Base-by-base conservation (phyloP, 2,113 vertebrate species). In the Cavia aperea region DNA sequence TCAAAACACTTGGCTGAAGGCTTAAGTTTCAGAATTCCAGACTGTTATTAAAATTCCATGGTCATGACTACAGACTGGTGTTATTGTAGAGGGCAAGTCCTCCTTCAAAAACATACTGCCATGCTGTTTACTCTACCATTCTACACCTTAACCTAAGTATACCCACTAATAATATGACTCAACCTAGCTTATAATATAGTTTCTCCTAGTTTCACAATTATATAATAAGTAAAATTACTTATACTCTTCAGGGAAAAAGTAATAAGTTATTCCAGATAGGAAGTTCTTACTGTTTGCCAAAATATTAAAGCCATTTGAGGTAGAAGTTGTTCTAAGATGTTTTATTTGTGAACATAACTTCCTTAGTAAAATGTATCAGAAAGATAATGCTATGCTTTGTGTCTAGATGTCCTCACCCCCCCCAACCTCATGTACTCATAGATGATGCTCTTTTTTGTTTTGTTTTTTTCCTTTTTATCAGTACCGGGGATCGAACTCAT, bases 41-140 rank as follows among this genome's bases (percentile, higher is more conserved):
- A 90, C 56, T 4, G 7, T 58, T 79, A 39, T 85, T 95, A 63
- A 88, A 93, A 96, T 96, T 95, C 92, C 88, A 65, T 8, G 16
- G 43, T 51, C 89, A 39, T 93, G 91, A 94, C 73, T 24, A 78
- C 15, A 15, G 46, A 49, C 75, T 29, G 46, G 75, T 51, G 4
- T 86, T 43, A 75, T 12, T 56, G n/a, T 15, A 58, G 58, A 70
- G 19, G 51, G 43, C 12, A 8, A 4, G 33, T 43, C 49, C 84
- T 49, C 49, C 62, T 94, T 81, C 13, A 70, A 43, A 86, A 91
- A 85, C 12, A 51, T 33, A 23, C 51, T 9, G 29, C n/a, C 7
- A 39, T 84, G 70, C 43, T 90, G 18, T 56, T 75, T 89, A 3
- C 39, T 33, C 31, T 29, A 39, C 4, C 4, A 43, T 36, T 81